These are phyloP conservation scores for Drosophila infuscata DNA, from an alignment of 2,888 invertebrate species.

Conservation along the genomic window DNA sequence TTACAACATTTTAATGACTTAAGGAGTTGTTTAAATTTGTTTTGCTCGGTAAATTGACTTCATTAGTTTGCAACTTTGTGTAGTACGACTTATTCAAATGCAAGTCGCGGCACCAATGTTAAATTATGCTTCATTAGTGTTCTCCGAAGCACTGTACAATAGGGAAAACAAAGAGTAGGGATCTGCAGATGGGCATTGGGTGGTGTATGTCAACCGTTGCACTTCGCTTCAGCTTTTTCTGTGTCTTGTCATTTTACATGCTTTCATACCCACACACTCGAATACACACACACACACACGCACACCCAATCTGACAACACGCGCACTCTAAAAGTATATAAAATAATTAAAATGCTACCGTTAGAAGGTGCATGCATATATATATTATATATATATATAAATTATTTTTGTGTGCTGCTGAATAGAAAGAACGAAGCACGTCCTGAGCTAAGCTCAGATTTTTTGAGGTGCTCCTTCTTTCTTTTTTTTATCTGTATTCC, in stretches of 20 bases:
- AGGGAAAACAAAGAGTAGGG: slow-evolving; percentile 3
- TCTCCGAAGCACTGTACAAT: slow-evolving; percentile 32
- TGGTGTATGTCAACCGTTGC: slow-evolving; percentile 48
- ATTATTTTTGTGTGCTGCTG: slow-evolving; percentile 47
- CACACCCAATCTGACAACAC: slow-evolving; percentile 27
- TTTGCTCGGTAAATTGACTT: slow-evolving; percentile 46
- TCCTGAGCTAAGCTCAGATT: slow-evolving; percentile 64
- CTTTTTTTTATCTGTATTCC: slow-evolving; percentile 22
- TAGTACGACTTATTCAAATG: slow-evolving; percentile 64
- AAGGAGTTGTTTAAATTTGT: slow-evolving; percentile 5
- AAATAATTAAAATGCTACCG: slow-evolving; percentile 78
- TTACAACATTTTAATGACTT: slow-evolving; percentile 4
- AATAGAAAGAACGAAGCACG: slow-evolving; percentile 64
- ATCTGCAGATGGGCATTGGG: background rate
- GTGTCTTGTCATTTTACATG: slow-evolving; percentile 59
- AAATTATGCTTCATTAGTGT: slow-evolving; percentile 80
- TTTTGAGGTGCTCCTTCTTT: slow-evolving; percentile 58
- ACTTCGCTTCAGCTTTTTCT: slow-evolving; percentile 48
- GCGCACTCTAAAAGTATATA: slow-evolving; percentile 56
- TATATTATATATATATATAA: slow-evolving; percentile 25
- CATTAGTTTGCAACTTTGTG: slow-evolving; percentile 61
- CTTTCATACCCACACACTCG: slow-evolving; percentile 51
- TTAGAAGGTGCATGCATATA: slow-evolving; percentile 51
- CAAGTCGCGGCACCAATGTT: slow-evolving; percentile 58
- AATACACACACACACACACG: slow-evolving; percentile 17